Evolutionary conservation across 2,888 invertebrate genomes (phyloP).

Genomic region (Rhabditoides inermis): DNA sequence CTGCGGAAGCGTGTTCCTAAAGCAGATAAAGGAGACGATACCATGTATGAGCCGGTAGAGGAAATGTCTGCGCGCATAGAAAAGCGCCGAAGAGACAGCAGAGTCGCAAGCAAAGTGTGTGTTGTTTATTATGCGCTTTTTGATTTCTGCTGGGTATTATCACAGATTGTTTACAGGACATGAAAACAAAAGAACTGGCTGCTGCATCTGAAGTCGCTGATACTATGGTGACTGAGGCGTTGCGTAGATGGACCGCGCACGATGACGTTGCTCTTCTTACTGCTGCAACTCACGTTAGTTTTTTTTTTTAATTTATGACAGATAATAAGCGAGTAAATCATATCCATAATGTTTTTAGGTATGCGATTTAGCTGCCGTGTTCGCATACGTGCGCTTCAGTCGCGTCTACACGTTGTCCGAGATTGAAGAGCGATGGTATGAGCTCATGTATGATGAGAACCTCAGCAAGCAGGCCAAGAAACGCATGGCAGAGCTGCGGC

Average conservation of each 20-base stretch:
- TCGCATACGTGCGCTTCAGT: slow-evolving; percentile 86
- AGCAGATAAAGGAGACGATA: neutral
- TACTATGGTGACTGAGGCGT: slow-evolving; percentile 47
- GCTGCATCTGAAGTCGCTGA: slow-evolving; percentile 16
- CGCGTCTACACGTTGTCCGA: slow-evolving; percentile 87
- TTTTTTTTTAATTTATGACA: neutral
- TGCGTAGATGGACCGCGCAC: slow-evolving; percentile 88
- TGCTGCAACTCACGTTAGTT: slow-evolving; percentile 74
- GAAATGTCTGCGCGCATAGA: slow-evolving; percentile 9
- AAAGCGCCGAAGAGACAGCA: slow-evolving; percentile 4
- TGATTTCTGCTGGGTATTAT: neutral
- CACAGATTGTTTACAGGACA: neutral
- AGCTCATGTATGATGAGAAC: slow-evolving; percentile 84
- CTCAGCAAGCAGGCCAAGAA: slow-evolving; percentile 61
- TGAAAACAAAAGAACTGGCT: slow-evolving; percentile 8
- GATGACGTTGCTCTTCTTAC: slow-evolving; percentile 89
- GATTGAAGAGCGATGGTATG: slow-evolving; percentile 90
- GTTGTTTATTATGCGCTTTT: too few relatives aligned
- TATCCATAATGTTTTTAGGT: slow-evolving; percentile 58
- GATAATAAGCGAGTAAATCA: neutral
- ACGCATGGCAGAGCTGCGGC: slow-evolving; percentile 23
- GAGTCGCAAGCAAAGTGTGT: slow-evolving; percentile 16
- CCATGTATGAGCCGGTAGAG: slow-evolving; percentile 1
- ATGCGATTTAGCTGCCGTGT: slow-evolving; percentile 64
- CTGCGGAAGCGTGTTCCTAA: neutral